A percentile compares a stretch with the other conserved stretches of the same genome.
Conservation (phyloP, 2,113 vertebrate species). For the Podiceps cristatus region DNA sequence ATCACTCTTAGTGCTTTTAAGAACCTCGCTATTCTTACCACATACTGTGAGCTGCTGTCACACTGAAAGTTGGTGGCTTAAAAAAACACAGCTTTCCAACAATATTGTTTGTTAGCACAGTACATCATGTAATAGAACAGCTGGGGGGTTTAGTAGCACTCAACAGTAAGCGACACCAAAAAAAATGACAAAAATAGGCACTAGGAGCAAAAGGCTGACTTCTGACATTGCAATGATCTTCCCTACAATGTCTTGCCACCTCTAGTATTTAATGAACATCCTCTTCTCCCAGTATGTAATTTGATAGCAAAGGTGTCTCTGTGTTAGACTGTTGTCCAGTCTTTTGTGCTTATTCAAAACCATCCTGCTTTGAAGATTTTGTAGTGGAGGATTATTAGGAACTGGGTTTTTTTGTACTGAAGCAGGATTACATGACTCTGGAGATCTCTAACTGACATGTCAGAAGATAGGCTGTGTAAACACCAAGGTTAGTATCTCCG, state of each 20-base stretch:
- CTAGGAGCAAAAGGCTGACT: neutral
- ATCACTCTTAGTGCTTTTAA: slow-evolving; percentile 11
- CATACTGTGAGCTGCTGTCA: neutral
- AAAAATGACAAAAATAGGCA: neutral
- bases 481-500: neutral
- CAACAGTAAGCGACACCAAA: neutral
- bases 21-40: neutral
- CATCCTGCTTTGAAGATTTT: neutral
- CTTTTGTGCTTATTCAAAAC: neutral
- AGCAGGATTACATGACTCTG: neutral
- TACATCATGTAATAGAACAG: neutral
- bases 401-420: neutral
- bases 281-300: neutral
- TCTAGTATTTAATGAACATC: neutral
- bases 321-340: neutral
- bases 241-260: neutral
- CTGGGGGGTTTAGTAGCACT: neutral
- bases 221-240: neutral
- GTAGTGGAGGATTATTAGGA: neutral
- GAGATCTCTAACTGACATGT: neutral
- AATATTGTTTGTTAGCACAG: neutral
- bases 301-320: neutral
- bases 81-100: neutral
- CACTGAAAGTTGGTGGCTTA: neutral
- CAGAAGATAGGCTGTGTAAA: neutral